phyloP scores from a whole-genome alignment of 23 tunicate genomes.

The Ascidia mentula region DNA sequence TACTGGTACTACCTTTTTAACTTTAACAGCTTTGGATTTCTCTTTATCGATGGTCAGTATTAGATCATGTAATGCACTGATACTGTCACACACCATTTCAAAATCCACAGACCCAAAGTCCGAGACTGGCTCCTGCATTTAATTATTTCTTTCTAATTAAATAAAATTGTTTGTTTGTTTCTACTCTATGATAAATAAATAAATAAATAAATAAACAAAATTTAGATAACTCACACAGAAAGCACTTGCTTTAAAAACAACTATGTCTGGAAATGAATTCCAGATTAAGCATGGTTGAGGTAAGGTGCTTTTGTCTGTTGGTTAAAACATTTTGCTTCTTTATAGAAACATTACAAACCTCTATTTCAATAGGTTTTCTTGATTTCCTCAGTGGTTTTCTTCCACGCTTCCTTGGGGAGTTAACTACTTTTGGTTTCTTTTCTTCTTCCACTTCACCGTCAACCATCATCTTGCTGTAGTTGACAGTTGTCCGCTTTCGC shows the following conservation, averaged over 20 bases:
- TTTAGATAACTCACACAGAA: too few relatives aligned
- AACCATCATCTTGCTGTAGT: constrained; percentile 34
- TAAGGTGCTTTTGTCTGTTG: too few relatives aligned
- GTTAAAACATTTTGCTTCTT: too few relatives aligned
- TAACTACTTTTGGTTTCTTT: neutral
- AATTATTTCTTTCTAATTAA: too few relatives aligned
- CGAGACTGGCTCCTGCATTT: constrained; percentile 11
- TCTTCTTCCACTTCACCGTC: neutral
- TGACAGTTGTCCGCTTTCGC: constrained; percentile 35
- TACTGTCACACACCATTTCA: constrained; percentile 70
- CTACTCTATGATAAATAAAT: too few relatives aligned
- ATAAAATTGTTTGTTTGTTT: too few relatives aligned
- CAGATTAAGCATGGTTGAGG: too few relatives aligned
- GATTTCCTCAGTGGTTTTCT: neutral
- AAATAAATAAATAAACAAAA: too few relatives aligned
- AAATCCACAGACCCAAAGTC: constrained; percentile 61
- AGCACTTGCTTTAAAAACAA: too few relatives aligned
- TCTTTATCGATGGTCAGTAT: constrained; percentile 41
- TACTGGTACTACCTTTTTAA: constrained; percentile 32
- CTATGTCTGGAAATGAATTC: too few relatives aligned
- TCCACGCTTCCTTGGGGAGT: neutral
- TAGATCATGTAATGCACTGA: constrained; percentile 32
- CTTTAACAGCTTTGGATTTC: constrained; percentile 29
- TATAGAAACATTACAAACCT: too few relatives aligned
- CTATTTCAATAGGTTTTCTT: neutral